These are phyloP conservation scores for Dyspetes luteomarginatus DNA, from an alignment of 2,888 invertebrate genomes.

Conservation along the genomic window DNA sequence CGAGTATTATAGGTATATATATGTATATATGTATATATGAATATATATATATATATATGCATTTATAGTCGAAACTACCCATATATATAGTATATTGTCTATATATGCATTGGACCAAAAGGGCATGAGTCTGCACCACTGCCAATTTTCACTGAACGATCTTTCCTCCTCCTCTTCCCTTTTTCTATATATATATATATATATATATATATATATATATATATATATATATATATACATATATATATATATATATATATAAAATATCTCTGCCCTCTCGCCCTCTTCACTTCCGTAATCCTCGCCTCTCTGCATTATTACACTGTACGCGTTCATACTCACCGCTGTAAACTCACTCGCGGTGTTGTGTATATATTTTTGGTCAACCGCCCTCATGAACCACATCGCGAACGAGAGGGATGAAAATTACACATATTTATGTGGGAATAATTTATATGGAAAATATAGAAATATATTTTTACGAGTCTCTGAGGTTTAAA, in stretches of 20 bases:
- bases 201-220: not conserved
- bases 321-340: slow-evolving; percentile 22
- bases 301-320: slow-evolving; percentile 31
- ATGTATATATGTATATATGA: not conserved
- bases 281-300: slow-evolving; percentile 42
- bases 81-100: not conserved
- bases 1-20: not conserved
- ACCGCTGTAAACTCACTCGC: slow-evolving; percentile 16
- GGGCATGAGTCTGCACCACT: slow-evolving; percentile 36
- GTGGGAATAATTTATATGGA: not conserved
- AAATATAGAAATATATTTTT: not conserved
- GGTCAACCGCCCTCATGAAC: slow-evolving; percentile 44
- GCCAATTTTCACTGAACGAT: slow-evolving; percentile 43
- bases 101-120: slow-evolving; percentile 8
- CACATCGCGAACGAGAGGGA: not conserved
- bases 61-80: not conserved
- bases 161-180: slow-evolving; percentile 7
- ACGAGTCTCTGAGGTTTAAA: no score
- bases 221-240: not conserved
- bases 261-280: slow-evolving; percentile 4
- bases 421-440: not conserved
- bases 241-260: not conserved
- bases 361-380: slow-evolving; percentile 23
- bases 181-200: not conserved
- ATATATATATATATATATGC: not conserved